Evolutionary conservation across 1,140 invertebrate genomes (phyloP), one percentile per base, ranked within the genome.

Genomic region (Drosophila guanche): DNA sequence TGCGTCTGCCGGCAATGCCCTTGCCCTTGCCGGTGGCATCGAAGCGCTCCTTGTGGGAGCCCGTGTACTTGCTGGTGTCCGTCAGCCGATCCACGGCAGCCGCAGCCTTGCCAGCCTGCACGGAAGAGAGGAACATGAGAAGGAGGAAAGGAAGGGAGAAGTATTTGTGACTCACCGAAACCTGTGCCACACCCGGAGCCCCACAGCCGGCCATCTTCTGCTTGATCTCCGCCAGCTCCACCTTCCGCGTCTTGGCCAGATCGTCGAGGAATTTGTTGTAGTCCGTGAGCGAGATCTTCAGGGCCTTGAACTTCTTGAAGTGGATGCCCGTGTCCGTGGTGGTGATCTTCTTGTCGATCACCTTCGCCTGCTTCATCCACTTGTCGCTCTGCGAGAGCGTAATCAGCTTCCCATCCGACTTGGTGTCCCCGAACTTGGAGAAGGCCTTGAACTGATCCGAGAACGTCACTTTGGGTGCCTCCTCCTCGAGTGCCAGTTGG

Each of bases 281-380:
- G 67, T 97, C 96, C 22, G 94, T 93, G 40, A 95, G 92, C 3
- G 92, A 93, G 12, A 96, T 92, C 89, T 96, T 96, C 90, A 94
- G 93, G 2, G 93, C 92, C 95, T 97, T 97, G 60, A 97, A 94
- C 89, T 97, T 97, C 90, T 97, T 97, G 91, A 97, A 98, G 86
- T 95, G 94, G 46, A 98, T 97, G 27, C 95, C 96, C 0, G 96
- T 97, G 79, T 98, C 97, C 2, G 96, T 97, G 6, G 97, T 97
- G 0, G 96, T 97, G 59, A 97, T 95, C 78, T 95, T 96, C 91
- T 97, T 97, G 76, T 98, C 97, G 53, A 98, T 96, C n/a, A 98
- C 96, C 88, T 96, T 95, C 89, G 97, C 97, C 90, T 98, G 97
- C 78, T 98, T 98, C 95, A 98, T 96, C 97, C 97, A 98, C 91